These are phyloP conservation scores for Pseudorectes ferrugineus DNA, from an alignment of 2,113 vertebrate genomes.

Conservation along the genomic window DNA sequence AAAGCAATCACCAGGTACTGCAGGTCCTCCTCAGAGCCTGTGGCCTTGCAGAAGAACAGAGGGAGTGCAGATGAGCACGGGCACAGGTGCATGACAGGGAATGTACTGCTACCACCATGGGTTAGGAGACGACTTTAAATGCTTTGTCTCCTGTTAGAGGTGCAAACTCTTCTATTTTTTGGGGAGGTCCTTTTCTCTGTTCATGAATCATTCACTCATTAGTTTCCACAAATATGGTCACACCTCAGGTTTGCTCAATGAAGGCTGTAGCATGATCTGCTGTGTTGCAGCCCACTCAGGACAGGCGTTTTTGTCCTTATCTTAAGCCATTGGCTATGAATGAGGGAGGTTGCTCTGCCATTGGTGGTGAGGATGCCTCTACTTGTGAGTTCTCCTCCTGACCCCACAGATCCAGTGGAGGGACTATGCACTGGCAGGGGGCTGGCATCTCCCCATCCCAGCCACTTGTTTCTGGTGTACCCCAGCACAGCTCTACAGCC, in stretches of 20 bases:
- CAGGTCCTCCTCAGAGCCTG: background rate
- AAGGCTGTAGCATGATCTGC: background rate
- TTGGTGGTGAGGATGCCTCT: background rate
- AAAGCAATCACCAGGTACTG: background rate
- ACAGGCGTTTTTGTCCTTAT: background rate
- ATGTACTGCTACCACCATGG: fast-evolving
- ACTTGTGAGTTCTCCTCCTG: background rate
- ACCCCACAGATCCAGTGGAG: background rate
- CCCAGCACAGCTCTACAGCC: background rate
- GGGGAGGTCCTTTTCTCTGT: background rate
- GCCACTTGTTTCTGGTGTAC: background rate
- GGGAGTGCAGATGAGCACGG: fast-evolving
- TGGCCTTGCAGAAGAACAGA: background rate
- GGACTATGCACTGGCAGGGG: background rate
- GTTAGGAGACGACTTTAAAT: background rate
- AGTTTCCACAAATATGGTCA: background rate
- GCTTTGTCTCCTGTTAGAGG: background rate
- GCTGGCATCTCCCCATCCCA: background rate
- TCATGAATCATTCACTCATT: background rate
- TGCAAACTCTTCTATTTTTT: background rate
- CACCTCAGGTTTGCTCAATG: background rate
- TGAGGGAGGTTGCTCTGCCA: background rate
- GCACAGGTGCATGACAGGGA: fast-evolving
- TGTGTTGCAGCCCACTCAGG: background rate
- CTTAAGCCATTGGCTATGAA: background rate